Evolutionary conservation across 2,888 invertebrate genomes (phyloP), one percentile per base, ranked within the genome.

Genomic region (Trimorus sp.): DNA sequence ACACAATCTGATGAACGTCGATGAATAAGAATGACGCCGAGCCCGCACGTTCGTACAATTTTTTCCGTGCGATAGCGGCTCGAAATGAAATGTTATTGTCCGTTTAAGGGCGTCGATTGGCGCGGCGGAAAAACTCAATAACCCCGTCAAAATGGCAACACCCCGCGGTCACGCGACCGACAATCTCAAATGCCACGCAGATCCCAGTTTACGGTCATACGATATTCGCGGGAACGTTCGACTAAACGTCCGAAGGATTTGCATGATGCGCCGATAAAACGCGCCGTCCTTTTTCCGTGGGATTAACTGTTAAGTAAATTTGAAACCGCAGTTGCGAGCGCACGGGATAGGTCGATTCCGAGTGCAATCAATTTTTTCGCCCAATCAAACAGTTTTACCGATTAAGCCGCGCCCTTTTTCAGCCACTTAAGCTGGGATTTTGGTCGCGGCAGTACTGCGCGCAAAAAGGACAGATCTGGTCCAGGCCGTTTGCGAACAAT

Each of bases 181-280:
- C 37, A 63, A 74, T 79, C 49, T 79, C 63, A 71, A 73, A 73
- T 56, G 66, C 73, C 79, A 73, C 54, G 56, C 54, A 58, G 69
- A 74, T 79, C 63, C 69, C 63, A 63, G 79, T 79, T 79, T 73
- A 79, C 73, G 79, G 73, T 74, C 73, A 74, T 74, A 74, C 58
- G 56, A 54, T 73, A 79, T 73, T 70, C 70, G 70, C 16, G 37
- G 54, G 68, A 68, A 68, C 60, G 26, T 16, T 40, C 16, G 11
- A 7, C 59, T 40, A 48, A 45, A 45, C 65, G 65, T 14, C 53
- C 62, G 37, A 60, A 16, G 49, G 45, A 45, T 45, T 45, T 45
- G 11, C 38, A 38, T 59, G 40, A 51, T 63, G 56, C 38, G 54
- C 54, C 54, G 56, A 65, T 65, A 56, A 63, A 54, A 26, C 36